Conservation (phyloP, 2,888 invertebrate genomes). For the Parapristionchus giblindavisi region DNA sequence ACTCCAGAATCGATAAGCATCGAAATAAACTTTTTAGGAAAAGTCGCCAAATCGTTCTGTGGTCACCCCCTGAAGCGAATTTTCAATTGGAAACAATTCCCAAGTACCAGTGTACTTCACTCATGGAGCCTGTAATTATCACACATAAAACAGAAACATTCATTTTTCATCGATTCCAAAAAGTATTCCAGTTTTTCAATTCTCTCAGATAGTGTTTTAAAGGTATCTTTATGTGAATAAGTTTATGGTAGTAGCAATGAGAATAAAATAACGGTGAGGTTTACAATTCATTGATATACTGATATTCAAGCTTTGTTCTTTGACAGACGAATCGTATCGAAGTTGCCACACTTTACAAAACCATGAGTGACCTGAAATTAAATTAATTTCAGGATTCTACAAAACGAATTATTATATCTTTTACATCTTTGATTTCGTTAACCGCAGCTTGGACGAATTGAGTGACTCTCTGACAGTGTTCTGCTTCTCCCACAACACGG, state of each 20-base stretch:
- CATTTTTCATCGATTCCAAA: background rate
- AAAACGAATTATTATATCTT: background rate
- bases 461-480: conserved; percentile 23
- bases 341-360: conserved; percentile 18
- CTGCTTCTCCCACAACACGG: conserved; percentile 22
- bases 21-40: no score
- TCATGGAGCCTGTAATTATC: no score
- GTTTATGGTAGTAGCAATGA: background rate
- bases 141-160: background rate
- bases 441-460: conserved; percentile 23
- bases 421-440: conserved; percentile 14
- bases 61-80: no score
- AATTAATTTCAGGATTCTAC: background rate
- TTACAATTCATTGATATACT: background rate
- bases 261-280: background rate
- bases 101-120: no score
- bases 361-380: conserved; percentile 7
- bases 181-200: background rate
- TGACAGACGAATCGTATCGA: conserved; percentile 15
- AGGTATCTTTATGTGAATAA: no score
- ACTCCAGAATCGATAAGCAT: no score
- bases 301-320: background rate
- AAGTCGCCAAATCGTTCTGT: no score
- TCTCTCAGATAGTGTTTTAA: no score
- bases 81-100: no score